Evolutionary conservation across 2,113 vertebrate genomes (phyloP).

Genomic region (Puffinus mauretanicus): DNA sequence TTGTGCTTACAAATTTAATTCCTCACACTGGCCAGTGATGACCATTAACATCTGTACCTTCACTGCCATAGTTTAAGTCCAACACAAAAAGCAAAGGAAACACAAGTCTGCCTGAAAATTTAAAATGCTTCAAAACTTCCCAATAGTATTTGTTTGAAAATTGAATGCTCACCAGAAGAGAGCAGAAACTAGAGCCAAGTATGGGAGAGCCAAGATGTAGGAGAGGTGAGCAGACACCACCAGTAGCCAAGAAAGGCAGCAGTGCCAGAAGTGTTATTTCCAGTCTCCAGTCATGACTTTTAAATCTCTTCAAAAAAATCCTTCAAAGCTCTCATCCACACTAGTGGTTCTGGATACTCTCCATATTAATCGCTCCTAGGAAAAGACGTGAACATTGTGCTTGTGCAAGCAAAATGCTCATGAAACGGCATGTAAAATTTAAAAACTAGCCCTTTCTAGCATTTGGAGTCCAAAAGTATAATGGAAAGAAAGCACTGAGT

Average conservation of each 20-base stretch:
- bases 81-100: background rate
- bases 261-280: conserved; percentile 24
- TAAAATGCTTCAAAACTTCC: background rate
- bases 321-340: conserved; percentile 19
- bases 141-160: background rate
- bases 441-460: background rate
- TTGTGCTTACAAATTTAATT: background rate
- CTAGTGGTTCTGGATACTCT: background rate
- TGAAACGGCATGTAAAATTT: background rate
- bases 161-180: conserved; percentile 4
- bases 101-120: background rate
- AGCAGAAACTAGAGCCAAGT: background rate
- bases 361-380: background rate
- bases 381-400: background rate
- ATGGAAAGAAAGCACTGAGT: conserved; percentile 4
- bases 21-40: background rate
- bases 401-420: conserved; percentile 33
- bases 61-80: background rate
- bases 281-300: background rate
- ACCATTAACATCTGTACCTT: background rate
- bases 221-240: conserved; percentile 35
- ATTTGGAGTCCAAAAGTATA: background rate
- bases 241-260: conserved; percentile 17
- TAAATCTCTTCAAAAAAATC: background rate
- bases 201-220: conserved; percentile 4